These are phyloP conservation scores for Mesodorylaimus sp. DNA, from an alignment of 2,888 invertebrate genomes.

Conservation along the genomic window DNA sequence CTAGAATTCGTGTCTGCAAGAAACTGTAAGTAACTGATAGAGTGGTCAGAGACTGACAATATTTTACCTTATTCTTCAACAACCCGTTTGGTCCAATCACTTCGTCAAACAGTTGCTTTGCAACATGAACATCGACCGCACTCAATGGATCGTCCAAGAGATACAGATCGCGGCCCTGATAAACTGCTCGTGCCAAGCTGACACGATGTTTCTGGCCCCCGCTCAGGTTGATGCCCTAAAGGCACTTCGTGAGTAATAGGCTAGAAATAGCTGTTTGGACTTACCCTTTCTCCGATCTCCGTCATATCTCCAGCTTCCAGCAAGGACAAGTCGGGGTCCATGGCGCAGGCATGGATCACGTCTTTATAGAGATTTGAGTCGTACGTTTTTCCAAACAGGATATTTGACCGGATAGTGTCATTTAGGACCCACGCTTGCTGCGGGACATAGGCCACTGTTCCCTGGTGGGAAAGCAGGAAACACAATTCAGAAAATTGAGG, in stretches of 20 bases:
- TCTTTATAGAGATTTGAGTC: constrained; percentile 20
- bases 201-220: constrained; percentile 80
- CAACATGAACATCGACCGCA: constrained; percentile 85
- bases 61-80: constrained; percentile 33
- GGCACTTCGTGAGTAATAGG: too few species aligned
- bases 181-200: constrained; percentile 68
- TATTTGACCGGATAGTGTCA: constrained; percentile 22
- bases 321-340: constrained; percentile 30
- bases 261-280: too few species aligned
- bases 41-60: too few species aligned
- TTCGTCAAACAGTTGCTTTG: constrained; percentile 81
- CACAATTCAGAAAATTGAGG: too few species aligned
- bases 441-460: constrained; percentile 39
- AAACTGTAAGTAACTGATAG: too few species aligned
- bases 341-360: constrained; percentile 31
- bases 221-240: constrained; percentile 46
- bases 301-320: constrained; percentile 13
- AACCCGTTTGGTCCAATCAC: constrained; percentile 56
- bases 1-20: constrained; percentile 55
- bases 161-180: constrained; percentile 64
- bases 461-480: too few species aligned
- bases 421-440: constrained; percentile 28
- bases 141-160: constrained; percentile 77
- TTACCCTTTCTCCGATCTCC: constrained; percentile 13
- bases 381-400: constrained; percentile 28